Conservation (phyloP, 1,140 invertebrate species). For the Tigriopus japonicus region DNA sequence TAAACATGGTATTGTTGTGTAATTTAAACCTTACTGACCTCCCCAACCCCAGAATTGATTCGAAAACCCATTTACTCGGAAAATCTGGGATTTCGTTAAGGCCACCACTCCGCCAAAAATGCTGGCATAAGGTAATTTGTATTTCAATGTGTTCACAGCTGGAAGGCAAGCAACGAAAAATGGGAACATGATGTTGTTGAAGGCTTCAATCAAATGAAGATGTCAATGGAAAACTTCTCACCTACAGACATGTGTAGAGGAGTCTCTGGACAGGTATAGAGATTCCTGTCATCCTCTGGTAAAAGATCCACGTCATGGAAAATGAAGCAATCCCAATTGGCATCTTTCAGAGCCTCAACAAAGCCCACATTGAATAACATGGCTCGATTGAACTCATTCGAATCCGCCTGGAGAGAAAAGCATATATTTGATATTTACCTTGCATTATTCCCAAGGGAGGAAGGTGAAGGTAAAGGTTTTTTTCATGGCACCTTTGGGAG, state of each 20-base stretch:
- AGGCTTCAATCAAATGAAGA: constrained; percentile 10
- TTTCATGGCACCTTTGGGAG: no score
- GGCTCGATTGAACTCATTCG: constrained; percentile 64
- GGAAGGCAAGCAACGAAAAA: not conserved
- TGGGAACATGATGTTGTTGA: constrained; percentile 24
- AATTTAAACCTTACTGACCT: no score
- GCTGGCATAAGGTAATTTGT: constrained; percentile 20
- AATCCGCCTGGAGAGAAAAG: constrained; percentile 29
- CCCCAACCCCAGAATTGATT: constrained; percentile 87
- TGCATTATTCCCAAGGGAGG: no score
- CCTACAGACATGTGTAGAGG: constrained; percentile 75
- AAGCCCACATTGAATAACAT: constrained; percentile 87
- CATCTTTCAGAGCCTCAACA: constrained; percentile 51
- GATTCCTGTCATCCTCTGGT: constrained; percentile 74
- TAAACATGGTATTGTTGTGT: no score
- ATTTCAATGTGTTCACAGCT: constrained; percentile 41
- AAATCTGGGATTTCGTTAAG: not conserved
- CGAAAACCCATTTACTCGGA: constrained; percentile 65
- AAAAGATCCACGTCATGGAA: constrained; percentile 90
- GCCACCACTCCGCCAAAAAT: constrained; percentile 17
- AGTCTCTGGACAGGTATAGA: constrained; percentile 67
- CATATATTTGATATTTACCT: no score
- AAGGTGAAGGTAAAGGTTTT: no score
- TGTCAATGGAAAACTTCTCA: not conserved
- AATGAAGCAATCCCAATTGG: constrained; percentile 60